These are phyloP conservation scores for Stenodema calcarata DNA, from an alignment of 2,888 invertebrate species.

Conservation along the genomic window DNA sequence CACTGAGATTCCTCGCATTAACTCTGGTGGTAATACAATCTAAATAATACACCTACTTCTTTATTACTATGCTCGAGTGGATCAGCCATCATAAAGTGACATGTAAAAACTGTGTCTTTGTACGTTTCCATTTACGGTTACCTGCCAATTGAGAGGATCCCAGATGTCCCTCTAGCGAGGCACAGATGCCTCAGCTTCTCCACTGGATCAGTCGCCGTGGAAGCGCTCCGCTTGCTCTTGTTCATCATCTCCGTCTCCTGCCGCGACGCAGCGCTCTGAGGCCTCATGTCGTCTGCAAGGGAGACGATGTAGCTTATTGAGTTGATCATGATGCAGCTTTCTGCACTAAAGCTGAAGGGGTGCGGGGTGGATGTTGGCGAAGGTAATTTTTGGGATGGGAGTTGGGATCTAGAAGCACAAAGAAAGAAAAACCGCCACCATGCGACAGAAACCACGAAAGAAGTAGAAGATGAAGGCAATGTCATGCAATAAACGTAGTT, in stretches of 20 bases:
- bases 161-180: conserved; percentile 37
- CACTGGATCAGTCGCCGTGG: conserved; percentile 40
- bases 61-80: no score
- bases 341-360: background rate
- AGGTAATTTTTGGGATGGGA: background rate
- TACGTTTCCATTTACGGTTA: background rate
- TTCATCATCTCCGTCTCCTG: conserved; percentile 48
- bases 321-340: conserved; percentile 31
- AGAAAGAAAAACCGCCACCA: conserved; percentile 2
- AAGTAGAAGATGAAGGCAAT: no score
- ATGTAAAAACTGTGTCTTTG: no score
- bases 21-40: no score
- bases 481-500: no score
- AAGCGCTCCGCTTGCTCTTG: conserved; percentile 28
- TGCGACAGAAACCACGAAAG: background rate
- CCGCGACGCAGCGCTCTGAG: conserved; percentile 22
- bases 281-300: conserved; percentile 44
- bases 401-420: background rate
- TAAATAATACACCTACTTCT: no score
- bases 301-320: conserved; percentile 47
- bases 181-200: conserved; percentile 46
- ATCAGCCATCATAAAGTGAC: no score
- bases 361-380: background rate
- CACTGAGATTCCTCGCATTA: no score
- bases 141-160: conserved; percentile 39